A percentile compares a stretch with the other conserved stretches of the same genome.
Evolutionary conservation across 2,113 vertebrate genomes (phyloP).

Genomic region (Tyrannus savana): DNA sequence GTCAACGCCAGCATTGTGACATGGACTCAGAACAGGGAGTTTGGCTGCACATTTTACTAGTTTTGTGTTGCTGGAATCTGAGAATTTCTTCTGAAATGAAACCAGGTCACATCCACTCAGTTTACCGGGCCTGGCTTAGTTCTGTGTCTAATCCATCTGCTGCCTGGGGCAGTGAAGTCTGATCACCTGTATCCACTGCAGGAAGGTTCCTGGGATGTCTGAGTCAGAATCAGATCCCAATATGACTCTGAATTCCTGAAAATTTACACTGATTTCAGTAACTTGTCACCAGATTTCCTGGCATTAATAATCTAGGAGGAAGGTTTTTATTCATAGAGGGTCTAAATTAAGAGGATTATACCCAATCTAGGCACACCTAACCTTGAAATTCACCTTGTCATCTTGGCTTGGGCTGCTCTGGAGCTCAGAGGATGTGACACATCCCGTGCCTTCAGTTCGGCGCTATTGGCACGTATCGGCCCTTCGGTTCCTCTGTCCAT

Average conservation of each 20-base stretch:
- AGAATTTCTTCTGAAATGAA: background rate
- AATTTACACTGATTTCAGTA: background rate
- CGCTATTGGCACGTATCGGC: background rate
- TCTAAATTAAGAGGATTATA: background rate
- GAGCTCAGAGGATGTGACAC: constrained; percentile 57
- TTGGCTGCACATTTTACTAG: background rate
- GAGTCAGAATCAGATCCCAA: background rate
- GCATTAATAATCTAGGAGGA: background rate
- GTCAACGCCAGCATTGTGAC: background rate
- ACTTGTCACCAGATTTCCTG: background rate
- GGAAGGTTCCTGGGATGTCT: background rate
- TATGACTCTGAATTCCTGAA: background rate
- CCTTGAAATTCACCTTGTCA: constrained; percentile 39
- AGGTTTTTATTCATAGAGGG: background rate
- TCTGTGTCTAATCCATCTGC: background rate
- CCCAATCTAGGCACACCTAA: background rate
- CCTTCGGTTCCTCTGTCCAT: constrained; percentile 52
- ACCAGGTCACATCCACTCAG: background rate
- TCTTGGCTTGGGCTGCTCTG: background rate
- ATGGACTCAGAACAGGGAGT: background rate
- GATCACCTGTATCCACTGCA: background rate
- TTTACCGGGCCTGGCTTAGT: background rate
- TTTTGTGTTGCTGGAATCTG: background rate
- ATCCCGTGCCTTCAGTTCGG: constrained; percentile 13
- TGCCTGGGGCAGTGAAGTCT: background rate